Evolutionary conservation across 2,888 invertebrate species (phyloP), one percentile per base, ranked within the genome.

Genomic region (Ophonus ardosiacus): DNA sequence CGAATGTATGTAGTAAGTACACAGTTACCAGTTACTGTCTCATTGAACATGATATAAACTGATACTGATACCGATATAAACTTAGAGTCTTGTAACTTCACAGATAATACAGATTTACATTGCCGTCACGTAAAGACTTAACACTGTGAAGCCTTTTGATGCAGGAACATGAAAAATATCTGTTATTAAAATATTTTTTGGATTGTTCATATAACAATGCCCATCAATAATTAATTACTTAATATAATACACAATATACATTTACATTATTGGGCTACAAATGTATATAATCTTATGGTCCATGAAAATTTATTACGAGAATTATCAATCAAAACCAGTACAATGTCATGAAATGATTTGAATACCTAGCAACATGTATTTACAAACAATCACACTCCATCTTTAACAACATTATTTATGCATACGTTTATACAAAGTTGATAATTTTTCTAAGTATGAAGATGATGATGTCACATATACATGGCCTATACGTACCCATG

Each of bases 321-420:
- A 78, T 31, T 63, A 84, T 43, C 43, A 78, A 78, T 38, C 21
- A 57, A 80, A 80, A 38, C 80, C 21, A 61, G 59, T 61, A 59
- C 21, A 87, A 87, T 86, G 86, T 85, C 78, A 76, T 71, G 74
- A 85, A 87, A 87, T 86, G 86, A 86, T 87, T 86, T 86, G 86
- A 86, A 86, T 87, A 87, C 86, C 86, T 88, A 89, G 88, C 88
- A 88, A 89, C 89, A 88, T 88, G 88, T 89, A 89, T 89, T 88
- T 89, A 89, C 89, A 89, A 87, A 78, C 79, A 85, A 85, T 80
- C 85, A 85, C 68, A 85, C 85, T 57, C 57, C 78, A 84, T 76
- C 83, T 57, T 85, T 80, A 85, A 84, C 84, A 84, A 80, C 56
- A 57, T 80, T 79, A 59, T 71, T 81, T 83, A 76, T 76, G 59